Base-by-base conservation (phyloP, 1,140 invertebrate genomes). In the Drosophila rufa region DNA sequence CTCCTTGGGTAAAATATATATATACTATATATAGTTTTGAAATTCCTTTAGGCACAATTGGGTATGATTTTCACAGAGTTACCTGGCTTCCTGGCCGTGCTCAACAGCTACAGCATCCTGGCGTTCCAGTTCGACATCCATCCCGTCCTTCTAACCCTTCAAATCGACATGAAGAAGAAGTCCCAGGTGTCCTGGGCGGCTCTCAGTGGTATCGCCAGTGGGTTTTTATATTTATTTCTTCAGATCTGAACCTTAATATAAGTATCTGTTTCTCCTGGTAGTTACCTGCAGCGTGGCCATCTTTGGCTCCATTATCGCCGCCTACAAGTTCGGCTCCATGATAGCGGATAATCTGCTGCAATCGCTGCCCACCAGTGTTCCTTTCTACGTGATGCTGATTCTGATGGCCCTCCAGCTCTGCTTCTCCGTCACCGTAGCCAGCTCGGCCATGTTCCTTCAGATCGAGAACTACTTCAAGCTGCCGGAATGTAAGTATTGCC, bases 71-170 rank as follows among this genome's bases (percentile, higher is more conserved):
- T 46, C 46, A 19, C 36, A 92, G 92, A 87, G 27, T 33, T 92
- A 2, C 92, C 92, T 15, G 74, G 85, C 0, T 94, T 93, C 76
- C 74, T 94, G 48, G 93, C 94, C 53, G 89, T 96, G 12, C 92
- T 95, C 0, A 94, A 94, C 55, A 86, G 91, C 38, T 92, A 51
- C 68, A 95, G 95, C 45, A 94, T 96, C 47, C 91, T 96, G 38
- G 94, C 95, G 12, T 96, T 96, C 82, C 95, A 96, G 94, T 97
- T 97, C 77, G 96, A 97, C 80, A 95, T 97, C 45, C 96, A 97
- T 93, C 96, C 96, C 4, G 95, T 96, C 73, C 93, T 97, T 55
- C 94, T 97, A 82, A 97, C 96, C 0, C 94, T 97, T 14, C 96
- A 97, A 93, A 95, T 97, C 46, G 96, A 97, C 82, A 97, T 97